Conservation (phyloP, 2,113 vertebrate genomes). For the Catharus fuscescens region DNA sequence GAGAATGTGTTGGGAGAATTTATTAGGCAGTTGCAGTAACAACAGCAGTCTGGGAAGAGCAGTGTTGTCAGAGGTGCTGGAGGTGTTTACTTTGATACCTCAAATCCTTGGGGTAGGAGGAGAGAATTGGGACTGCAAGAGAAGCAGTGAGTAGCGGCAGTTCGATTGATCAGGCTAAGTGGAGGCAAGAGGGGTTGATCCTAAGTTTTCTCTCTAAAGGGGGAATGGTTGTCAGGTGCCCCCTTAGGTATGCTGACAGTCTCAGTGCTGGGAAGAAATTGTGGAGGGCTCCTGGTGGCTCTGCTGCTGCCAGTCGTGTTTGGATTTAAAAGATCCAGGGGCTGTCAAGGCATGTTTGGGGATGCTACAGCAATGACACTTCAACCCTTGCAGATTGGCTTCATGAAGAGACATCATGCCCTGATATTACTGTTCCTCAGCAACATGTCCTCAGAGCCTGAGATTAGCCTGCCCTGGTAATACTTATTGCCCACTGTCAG, state of each 20-base stretch:
- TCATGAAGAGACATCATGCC: not conserved
- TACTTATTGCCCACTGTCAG: not conserved
- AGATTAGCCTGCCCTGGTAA: not conserved
- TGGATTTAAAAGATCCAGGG: not conserved
- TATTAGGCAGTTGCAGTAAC: not conserved
- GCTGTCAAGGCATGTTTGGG: not conserved
- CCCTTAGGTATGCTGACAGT: not conserved
- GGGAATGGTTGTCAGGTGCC: not conserved
- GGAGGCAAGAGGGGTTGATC: not conserved
- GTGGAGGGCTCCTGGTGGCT: not conserved
- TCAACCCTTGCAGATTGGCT: fast-evolving
- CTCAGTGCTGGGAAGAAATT: not conserved
- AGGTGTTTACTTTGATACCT: not conserved
- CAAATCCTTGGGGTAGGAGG: not conserved
- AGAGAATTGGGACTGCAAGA: not conserved
- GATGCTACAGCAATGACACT: not conserved
- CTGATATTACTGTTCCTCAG: not conserved
- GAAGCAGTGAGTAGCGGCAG: not conserved
- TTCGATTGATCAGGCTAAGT: not conserved
- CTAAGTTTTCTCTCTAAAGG: not conserved
- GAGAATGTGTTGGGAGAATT: not conserved
- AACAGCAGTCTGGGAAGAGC: not conserved
- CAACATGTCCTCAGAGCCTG: not conserved
- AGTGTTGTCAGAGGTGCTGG: not conserved
- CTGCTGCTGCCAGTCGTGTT: not conserved